Percentiles rank a stretch among this genome's conserved stretches.
Conservation (phyloP, 2,888 invertebrate genomes). For the Cataglyphis altisquamis region DNA sequence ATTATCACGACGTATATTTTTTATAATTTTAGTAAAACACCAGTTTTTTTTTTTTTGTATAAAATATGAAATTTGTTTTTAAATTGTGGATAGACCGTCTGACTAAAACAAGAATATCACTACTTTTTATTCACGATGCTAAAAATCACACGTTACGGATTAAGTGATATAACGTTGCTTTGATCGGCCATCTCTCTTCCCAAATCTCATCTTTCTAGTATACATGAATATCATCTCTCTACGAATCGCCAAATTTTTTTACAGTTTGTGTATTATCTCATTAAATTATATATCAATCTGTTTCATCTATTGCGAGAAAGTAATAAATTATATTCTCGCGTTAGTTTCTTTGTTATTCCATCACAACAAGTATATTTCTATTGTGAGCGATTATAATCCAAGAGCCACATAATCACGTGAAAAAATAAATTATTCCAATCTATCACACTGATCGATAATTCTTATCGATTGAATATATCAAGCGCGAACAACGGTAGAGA, state of each 20-base stretch:
- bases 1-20: neutral
- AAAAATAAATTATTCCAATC: neutral
- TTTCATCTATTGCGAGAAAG: neutral
- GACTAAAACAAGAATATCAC: constrained; percentile 30
- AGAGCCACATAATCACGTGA: neutral
- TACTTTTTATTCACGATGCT: constrained; percentile 8
- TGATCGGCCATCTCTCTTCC: constrained; percentile 11
- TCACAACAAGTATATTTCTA: neutral
- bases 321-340: neutral
- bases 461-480: constrained; percentile 8
- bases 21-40: neutral
- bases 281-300: neutral
- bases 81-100: neutral
- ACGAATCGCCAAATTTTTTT: neutral
- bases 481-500: neutral
- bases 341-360: neutral
- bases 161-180: constrained; percentile 12
- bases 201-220: neutral
- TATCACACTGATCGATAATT: neutral
- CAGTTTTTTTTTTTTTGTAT: neutral
- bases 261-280: neutral
- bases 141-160: constrained; percentile 13
- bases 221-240: neutral
- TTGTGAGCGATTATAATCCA: neutral
- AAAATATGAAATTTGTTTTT: constrained; percentile 1